Base-by-base conservation (phyloP, 2,113 vertebrate genomes). In the Semicossyphus pulcher region DNA sequence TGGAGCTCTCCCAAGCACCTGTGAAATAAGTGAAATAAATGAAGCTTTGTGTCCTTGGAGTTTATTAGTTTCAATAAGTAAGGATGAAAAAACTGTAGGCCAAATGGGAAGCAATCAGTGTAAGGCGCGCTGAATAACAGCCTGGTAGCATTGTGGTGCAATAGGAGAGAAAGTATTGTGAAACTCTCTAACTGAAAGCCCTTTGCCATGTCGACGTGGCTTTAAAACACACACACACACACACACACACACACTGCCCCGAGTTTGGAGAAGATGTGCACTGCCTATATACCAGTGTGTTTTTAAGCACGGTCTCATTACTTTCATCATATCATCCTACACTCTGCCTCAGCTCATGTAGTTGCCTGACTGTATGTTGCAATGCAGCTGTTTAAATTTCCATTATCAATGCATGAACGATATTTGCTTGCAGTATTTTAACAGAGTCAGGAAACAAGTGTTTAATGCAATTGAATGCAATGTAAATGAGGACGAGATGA, bases 91-190 rank as follows among this genome's bases (percentile, higher is more conserved):
- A 81, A 81, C 52, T 61, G 49, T 26, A 16, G 74, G 79, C 67
- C 45, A 71, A 85, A 86, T 71, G 45, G 51, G 60, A 74, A 77
- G 70, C 49, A 87, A 78, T 82, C 59, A 56, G 64, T 69, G 56
- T 31, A 60, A 49, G 64, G 45, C 54, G 4, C 58, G 58, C 42
- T 78, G 72, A 87, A 81, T 78, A 80, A 73, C 69, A 65, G 62
- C 75, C 75, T 44, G 0, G 42, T 48, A 83, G 80, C 61, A 15
- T 14, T 44, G 59, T 86, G 82, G 69, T 88, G 86, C 82, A 88
- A 88, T 52, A 80, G 84, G 54, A 42, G 54, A 66, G 59, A 48
- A 87, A 69, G 47, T 26, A 32, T 21, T 69, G 48, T 53, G 45
- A 73, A 78, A 58, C 49, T 59, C 68, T 71, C 54, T 69, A 34